phyloP scores from a whole-genome alignment of 2,888 invertebrate species.

The Phyto melanocephala region DNA sequence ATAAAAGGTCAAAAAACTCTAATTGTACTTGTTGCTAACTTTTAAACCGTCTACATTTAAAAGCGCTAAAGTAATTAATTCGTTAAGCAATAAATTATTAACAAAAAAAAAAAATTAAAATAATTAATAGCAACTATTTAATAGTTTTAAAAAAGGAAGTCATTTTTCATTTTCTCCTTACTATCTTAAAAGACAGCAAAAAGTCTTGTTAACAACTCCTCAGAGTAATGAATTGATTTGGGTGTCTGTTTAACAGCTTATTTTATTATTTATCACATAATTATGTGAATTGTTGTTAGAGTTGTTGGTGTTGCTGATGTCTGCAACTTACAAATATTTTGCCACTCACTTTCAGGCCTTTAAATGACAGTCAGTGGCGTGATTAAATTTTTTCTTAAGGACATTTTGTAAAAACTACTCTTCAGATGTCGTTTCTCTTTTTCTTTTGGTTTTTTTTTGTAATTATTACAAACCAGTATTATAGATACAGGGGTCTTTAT shows the following conservation, averaged over 20 bases:
- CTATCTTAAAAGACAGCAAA: slow-evolving; percentile 5
- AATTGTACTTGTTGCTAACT: neutral
- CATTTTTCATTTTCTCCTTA: slow-evolving; percentile 41
- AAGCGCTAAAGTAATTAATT: slow-evolving; percentile 17
- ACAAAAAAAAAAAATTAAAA: neutral
- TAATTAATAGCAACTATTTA: slow-evolving; percentile 27
- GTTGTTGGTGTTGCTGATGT: neutral
- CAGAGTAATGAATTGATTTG: slow-evolving; percentile 7
- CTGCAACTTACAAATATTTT: slow-evolving; percentile 50
- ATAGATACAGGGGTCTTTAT: no score
- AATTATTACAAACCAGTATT: no score
- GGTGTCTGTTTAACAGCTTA: slow-evolving; percentile 36
- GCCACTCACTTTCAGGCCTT: slow-evolving; percentile 62
- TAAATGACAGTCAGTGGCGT: neutral
- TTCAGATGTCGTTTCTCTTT: no score
- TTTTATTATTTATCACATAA: slow-evolving; percentile 45
- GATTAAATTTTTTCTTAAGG: no score
- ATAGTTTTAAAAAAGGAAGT: slow-evolving; percentile 34
- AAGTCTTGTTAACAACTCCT: slow-evolving; percentile 27
- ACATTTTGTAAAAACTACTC: no score
- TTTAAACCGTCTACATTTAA: no score
- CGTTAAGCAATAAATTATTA: neutral
- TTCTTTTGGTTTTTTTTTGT: no score
- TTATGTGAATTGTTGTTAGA: neutral
- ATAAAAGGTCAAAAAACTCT: slow-evolving; percentile 13